Evolutionary conservation across 2,888 invertebrate genomes (phyloP).

Genomic region (Pammene aurita): DNA sequence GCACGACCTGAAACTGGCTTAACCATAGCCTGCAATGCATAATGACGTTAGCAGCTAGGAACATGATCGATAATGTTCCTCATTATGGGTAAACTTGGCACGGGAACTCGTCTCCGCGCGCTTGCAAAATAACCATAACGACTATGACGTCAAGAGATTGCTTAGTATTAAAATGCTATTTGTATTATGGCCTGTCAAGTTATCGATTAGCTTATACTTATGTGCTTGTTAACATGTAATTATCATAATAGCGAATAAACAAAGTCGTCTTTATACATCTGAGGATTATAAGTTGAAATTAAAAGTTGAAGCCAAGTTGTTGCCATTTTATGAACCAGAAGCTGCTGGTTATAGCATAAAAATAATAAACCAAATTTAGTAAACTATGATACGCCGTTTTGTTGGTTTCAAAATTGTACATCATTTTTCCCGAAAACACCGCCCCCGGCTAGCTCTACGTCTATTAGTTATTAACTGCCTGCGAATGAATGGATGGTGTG

Average conservation of each 20-base stretch:
- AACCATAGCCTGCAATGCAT: slow-evolving; percentile 10
- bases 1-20: slow-evolving; percentile 8
- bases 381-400: too few relatives aligned
- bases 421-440: too few relatives aligned
- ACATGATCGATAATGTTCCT: slow-evolving; percentile 33
- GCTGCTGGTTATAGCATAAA: too few relatives aligned
- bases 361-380: too few relatives aligned
- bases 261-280: not conserved
- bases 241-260: slow-evolving; percentile 6
- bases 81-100: slow-evolving; percentile 28
- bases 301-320: not conserved
- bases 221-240: slow-evolving; percentile 12
- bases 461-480: too few relatives aligned
- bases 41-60: slow-evolving; percentile 29
- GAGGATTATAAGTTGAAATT: not conserved
- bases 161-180: slow-evolving; percentile 34
- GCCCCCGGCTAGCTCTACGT: too few relatives aligned
- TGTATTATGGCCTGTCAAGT: slow-evolving; percentile 23
- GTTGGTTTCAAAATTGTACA: too few relatives aligned
- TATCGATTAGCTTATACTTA: not conserved
- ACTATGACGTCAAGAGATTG: slow-evolving; percentile 5
- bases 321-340: too few relatives aligned
- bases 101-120: slow-evolving; percentile 19
- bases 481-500: too few relatives aligned
- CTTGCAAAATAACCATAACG: slow-evolving; percentile 18